A percentile compares a stretch with the other conserved stretches of the same genome.
Evolutionary conservation across 2,797 vertebrate species (phyloP).

Genomic region (Tolypeutes matacus): DNA sequence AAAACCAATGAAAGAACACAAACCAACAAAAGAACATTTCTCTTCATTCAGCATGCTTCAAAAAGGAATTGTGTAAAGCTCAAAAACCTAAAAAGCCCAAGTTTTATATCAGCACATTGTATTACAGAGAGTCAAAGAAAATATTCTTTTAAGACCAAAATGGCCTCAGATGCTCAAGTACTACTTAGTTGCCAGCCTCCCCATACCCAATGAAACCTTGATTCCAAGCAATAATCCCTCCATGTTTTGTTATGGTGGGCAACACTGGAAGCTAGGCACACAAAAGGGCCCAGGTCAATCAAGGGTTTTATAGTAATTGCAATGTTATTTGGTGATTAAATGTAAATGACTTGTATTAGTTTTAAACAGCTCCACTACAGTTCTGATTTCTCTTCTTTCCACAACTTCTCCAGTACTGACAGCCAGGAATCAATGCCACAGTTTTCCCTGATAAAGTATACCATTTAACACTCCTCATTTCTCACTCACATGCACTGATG

Average conservation of each 20-base stretch:
- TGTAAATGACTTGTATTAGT: slow-evolving; percentile 42
- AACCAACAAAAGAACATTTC: slow-evolving; percentile 61
- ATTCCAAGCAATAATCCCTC: neutral
- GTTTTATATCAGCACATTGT: slow-evolving; percentile 18
- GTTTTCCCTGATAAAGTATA: slow-evolving; percentile 42
- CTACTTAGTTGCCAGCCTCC: neutral
- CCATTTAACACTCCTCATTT: slow-evolving; percentile 20
- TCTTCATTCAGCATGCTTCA: slow-evolving; percentile 61
- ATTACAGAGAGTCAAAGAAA: slow-evolving; percentile 22
- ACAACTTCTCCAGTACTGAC: slow-evolving; percentile 33
- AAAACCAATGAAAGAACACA: slow-evolving; percentile 63
- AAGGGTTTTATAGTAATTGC: slow-evolving; percentile 29
- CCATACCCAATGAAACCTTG: neutral
- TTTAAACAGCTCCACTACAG: slow-evolving; percentile 40
- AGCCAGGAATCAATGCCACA: slow-evolving; percentile 48
- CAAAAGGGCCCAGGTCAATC: neutral
- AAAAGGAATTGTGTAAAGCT: neutral
- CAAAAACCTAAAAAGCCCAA: slow-evolving; percentile 48
- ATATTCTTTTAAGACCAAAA: slow-evolving; percentile 58
- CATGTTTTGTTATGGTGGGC: slow-evolving; percentile 28
- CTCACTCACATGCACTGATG: neutral
- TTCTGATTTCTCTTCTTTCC: slow-evolving; percentile 59
- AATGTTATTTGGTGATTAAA: neutral
- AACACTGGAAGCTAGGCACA: slow-evolving; percentile 52
- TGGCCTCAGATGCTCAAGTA: neutral